These are phyloP conservation scores for Drosophila nigrodunni DNA, from an alignment of 1,140 invertebrate species.

Conservation along the genomic window DNA sequence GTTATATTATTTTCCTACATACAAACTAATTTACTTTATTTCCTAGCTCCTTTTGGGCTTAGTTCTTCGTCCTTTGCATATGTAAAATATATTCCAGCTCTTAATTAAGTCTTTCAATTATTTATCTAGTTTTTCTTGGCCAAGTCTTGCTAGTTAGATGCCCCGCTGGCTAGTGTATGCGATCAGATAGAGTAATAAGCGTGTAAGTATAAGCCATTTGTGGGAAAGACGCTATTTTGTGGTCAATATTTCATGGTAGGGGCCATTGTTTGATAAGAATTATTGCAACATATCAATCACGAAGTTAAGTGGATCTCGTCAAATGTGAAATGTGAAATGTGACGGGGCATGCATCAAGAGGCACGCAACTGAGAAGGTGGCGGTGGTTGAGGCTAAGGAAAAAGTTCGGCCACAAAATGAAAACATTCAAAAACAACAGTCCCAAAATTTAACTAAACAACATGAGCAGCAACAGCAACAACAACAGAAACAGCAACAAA, in stretches of 20 bases:
- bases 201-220: constrained; percentile 31
- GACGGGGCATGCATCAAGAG: constrained; percentile 77
- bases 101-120: too few species aligned
- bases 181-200: constrained; percentile 18
- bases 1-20: too few species aligned
- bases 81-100: too few species aligned
- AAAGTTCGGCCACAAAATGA: constrained; percentile 65
- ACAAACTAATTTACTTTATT: too few species aligned
- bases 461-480: constrained; percentile 53
- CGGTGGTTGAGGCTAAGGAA: not conserved
- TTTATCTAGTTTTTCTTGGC: too few species aligned
- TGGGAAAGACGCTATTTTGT: constrained; percentile 40
- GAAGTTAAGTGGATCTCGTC: constrained; percentile 72
- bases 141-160: not conserved
- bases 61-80: too few species aligned
- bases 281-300: constrained; percentile 84
- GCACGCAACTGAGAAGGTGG: constrained; percentile 53
- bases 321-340: constrained; percentile 50
- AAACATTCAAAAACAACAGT: constrained; percentile 71
- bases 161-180: constrained; percentile 5
- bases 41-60: too few species aligned
- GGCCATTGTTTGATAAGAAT: constrained; percentile 82
- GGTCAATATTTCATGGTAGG: constrained; percentile 61
- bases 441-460: constrained; percentile 51
- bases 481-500: constrained; percentile 53